Percentiles rank a stretch among this genome's conserved stretches.
phyloP scores from a whole-genome alignment of 2,797 vertebrate species.

The Oreochromis grahami region DNA sequence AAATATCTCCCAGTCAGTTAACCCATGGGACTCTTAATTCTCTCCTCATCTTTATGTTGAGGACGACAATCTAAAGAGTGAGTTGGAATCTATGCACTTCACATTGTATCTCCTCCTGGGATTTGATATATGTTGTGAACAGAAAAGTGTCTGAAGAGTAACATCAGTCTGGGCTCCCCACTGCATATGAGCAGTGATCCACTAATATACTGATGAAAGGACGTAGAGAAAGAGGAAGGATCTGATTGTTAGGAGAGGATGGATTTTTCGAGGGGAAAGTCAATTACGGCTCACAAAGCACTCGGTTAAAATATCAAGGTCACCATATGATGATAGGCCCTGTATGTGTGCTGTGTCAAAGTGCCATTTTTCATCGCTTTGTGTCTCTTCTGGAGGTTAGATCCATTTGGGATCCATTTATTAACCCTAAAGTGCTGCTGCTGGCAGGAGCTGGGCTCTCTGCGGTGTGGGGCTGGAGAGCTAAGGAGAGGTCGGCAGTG shows the following conservation, averaged over 20 bases:
- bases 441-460: slow-evolving; percentile 43
- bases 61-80: not conserved
- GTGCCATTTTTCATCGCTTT: slow-evolving; percentile 68
- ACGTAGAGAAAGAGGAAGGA: not conserved
- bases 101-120: not conserved
- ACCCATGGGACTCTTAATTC: not conserved
- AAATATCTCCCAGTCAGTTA: not conserved
- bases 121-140: slow-evolving; percentile 25
- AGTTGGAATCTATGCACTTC: not conserved
- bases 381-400: slow-evolving; percentile 66
- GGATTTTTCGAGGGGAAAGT: slow-evolving; percentile 62
- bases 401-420: slow-evolving; percentile 70
- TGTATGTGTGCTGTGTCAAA: slow-evolving; percentile 58
- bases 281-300: slow-evolving; percentile 62
- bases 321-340: slow-evolving; percentile 32
- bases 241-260: slow-evolving; percentile 47
- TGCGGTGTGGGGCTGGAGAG: not conserved
- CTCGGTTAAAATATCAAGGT: slow-evolving; percentile 76
- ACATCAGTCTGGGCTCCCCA: slow-evolving; percentile 36
- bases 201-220: slow-evolving; percentile 29
- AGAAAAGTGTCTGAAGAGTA: slow-evolving; percentile 32
- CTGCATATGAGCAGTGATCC: slow-evolving; percentile 24
- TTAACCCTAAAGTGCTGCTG: slow-evolving; percentile 67
- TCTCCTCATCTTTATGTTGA: not conserved
- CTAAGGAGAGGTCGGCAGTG: slow-evolving; percentile 21